phyloP scores from a whole-genome alignment of 2,797 vertebrate species.

The Artibeus jamaicensis region DNA sequence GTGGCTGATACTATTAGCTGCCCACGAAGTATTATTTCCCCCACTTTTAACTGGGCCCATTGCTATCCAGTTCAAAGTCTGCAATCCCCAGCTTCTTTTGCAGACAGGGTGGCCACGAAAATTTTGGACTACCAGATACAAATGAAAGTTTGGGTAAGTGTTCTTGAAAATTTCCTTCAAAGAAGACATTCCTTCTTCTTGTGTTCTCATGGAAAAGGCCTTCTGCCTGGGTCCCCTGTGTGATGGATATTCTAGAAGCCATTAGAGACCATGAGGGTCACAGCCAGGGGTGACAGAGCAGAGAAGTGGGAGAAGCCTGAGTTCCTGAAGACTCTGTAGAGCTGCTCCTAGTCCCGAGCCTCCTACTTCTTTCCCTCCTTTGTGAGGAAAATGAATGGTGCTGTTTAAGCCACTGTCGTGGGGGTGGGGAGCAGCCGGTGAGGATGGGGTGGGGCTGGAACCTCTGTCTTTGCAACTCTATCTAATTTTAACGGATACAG shows the following conservation, averaged over 20 bases:
- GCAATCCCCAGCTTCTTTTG: not conserved
- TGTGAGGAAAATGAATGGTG: not conserved
- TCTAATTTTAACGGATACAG: not conserved
- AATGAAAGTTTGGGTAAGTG: not conserved
- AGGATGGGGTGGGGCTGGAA: not conserved
- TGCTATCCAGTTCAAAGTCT: not conserved
- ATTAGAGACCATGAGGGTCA: not conserved
- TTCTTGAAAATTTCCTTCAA: not conserved
- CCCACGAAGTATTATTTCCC: not conserved
- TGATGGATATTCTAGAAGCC: not conserved
- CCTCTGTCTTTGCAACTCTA: not conserved
- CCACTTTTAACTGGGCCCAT: not conserved
- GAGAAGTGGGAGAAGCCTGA: not conserved
- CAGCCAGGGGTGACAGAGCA: not conserved
- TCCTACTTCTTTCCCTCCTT: not conserved
- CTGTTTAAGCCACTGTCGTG: not conserved
- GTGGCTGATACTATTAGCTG: not conserved
- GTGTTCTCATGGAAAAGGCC: not conserved
- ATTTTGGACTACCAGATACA: not conserved
- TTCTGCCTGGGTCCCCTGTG: not conserved
- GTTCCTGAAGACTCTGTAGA: not conserved
- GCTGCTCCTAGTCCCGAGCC: not conserved
- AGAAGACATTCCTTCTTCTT: not conserved
- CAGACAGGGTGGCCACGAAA: not conserved
- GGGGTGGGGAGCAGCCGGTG: not conserved